Base-by-base conservation (phyloP, 2,797 vertebrate genomes). In the Perodicticus potto region DNA sequence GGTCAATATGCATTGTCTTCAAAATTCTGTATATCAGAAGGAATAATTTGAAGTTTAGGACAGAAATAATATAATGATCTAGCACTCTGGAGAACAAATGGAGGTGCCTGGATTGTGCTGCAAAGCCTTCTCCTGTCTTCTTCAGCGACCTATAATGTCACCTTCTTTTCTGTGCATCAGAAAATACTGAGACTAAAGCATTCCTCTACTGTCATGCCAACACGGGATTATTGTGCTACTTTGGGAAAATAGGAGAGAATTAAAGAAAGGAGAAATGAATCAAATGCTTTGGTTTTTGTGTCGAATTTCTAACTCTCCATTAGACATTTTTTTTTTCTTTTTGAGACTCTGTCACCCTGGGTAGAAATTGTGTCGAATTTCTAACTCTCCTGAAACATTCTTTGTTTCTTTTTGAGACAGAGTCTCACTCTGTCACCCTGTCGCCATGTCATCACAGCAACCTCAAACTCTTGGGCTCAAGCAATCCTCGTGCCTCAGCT, bases 11-110 rank as follows among this genome's bases (percentile, higher is more conserved):
- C n/a, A 89, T 23, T 69, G 72, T 86, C 25, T 89, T 93, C 55
- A 94, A 86, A 73, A 93, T 89, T 93, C 65, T 53, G 59, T 81
- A 76, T 80, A 69, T 95, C 86, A 73, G 45, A 73, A 84, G 65
- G 61, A 92, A 91, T 94, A 76, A 94, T 95, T 87, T 89, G 63
- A 74, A 97, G 84, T n/a, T 88, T 59, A 19, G 84, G 86, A 91
- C 72, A 93, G 81, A 96, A 93, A 94, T 86, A 93, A 65, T 37
- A 2, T 84, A 84, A 93, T 77, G 74, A 86, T 22, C 53, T 78
- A 23, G 73, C 49, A 34, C 81, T 70, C 81, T 45, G 37, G 55
- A 93, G 86, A 67, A 74, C 81, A 93, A 88, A 94, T 72, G 53
- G 20, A 86, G 89, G 45, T 53, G 49, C 57, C 7, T 14, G 72